Percentiles rank a stretch among this genome's conserved stretches.
Conservation (phyloP, 2,113 vertebrate genomes). For the Cyrtonyx montezumae region DNA sequence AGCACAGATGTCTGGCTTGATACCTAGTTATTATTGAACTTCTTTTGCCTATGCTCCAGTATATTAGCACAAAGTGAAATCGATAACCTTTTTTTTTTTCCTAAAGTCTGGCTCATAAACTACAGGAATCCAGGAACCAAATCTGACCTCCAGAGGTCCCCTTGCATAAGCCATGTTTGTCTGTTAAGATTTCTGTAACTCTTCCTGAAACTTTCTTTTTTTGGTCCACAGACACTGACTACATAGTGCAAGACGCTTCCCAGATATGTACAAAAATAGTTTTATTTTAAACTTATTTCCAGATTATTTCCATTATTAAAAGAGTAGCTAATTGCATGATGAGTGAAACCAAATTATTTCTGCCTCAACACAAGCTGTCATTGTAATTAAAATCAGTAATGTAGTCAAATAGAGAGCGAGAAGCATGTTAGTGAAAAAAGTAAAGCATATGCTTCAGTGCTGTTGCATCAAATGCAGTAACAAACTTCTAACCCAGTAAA, state of each 20-base stretch:
- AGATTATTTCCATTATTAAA: neutral
- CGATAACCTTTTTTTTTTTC: neutral
- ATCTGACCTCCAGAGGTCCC: neutral
- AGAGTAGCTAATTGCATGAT: neutral
- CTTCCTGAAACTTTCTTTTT: neutral
- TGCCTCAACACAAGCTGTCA: neutral
- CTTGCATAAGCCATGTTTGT: neutral
- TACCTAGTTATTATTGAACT: neutral
- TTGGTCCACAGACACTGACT: neutral
- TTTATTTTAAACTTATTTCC: neutral
- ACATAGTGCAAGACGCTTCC: neutral
- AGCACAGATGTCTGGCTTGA: neutral
- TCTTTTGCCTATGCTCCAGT: neutral
- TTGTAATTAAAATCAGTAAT: neutral
- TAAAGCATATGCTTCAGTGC: neutral
- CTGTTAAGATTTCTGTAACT: neutral
- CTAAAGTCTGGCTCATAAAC: neutral
- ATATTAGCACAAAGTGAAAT: neutral
- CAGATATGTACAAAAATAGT: neutral
- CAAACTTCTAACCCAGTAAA: conserved; percentile 4
- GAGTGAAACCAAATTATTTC: conserved; percentile 34
- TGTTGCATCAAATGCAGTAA: conserved; percentile 1
- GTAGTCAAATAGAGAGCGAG: neutral
- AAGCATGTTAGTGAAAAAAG: neutral
- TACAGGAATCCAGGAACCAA: neutral